Evolutionary conservation across 2,113 vertebrate genomes (phyloP).

Genomic region (Cardinalis cardinalis): DNA sequence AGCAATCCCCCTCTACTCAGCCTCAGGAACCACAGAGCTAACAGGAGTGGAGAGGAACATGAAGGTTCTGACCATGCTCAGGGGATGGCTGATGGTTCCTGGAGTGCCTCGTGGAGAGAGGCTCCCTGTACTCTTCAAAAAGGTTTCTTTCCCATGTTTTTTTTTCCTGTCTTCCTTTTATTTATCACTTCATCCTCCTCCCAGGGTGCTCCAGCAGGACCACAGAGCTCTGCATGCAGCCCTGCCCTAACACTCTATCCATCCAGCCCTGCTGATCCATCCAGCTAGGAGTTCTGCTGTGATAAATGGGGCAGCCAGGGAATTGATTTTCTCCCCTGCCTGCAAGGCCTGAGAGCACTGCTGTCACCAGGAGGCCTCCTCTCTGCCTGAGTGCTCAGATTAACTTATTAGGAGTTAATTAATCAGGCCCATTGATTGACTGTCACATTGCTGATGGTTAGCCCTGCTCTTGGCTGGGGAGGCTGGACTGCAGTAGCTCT

Average conservation of each 20-base stretch:
- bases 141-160: not conserved
- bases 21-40: not conserved
- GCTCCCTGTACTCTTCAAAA: not conserved
- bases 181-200: not conserved
- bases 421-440: conserved; percentile 55
- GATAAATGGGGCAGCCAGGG: conserved; percentile 30
- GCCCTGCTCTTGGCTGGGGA: not conserved
- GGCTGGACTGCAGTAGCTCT: not conserved
- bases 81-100: not conserved
- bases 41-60: fast-evolving
- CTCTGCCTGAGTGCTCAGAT: conserved; percentile 31
- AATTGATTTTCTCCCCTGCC: conserved; percentile 28
- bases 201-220: not conserved
- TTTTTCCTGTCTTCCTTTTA: not conserved
- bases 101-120: not conserved
- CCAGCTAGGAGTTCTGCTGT: not conserved
- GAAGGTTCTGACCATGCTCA: not conserved
- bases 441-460: conserved; percentile 15
- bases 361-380: conserved; percentile 29
- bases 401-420: conserved; percentile 66
- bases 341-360: not conserved
- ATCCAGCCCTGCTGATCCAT: not conserved
- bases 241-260: not conserved
- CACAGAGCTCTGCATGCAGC: not conserved
- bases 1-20: not conserved